Conservation (phyloP, 1,140 invertebrate species). For the Bilobella aurantiaca region DNA sequence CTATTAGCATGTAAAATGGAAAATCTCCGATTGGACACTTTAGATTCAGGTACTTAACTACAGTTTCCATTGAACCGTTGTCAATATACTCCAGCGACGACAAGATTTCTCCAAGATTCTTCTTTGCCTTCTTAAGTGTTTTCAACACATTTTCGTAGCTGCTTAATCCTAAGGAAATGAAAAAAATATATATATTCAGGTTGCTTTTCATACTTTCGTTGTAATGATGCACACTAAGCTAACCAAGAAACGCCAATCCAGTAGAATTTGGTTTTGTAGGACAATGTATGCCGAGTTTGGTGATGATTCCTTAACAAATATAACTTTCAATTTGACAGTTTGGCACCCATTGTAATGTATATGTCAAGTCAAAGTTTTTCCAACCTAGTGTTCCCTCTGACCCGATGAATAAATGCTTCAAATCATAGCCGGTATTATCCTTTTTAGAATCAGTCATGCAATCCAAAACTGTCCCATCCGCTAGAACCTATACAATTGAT, state of each 20-base stretch:
- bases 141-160: constrained; percentile 66
- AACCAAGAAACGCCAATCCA: constrained; percentile 79
- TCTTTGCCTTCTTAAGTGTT: constrained; percentile 60
- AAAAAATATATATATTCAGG: neutral
- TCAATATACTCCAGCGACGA: constrained; percentile 76
- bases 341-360: too few species aligned
- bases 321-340: neutral
- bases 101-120: constrained; percentile 71
- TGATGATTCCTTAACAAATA: constrained; percentile 56
- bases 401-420: constrained; percentile 95
- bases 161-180: constrained; percentile 49
- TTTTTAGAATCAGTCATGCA: constrained; percentile 78
- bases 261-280: constrained; percentile 65
- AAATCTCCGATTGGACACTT: constrained; percentile 52
- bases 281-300: constrained; percentile 82
- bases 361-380: too few species aligned
- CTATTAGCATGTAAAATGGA: constrained; percentile 83
- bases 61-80: constrained; percentile 50
- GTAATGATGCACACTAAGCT: too few species aligned
- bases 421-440: constrained; percentile 93
- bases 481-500: constrained; percentile 57
- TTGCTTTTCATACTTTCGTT: too few species aligned
- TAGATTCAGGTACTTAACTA: constrained; percentile 52
- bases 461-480: constrained; percentile 77
- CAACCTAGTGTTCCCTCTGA: constrained; percentile 83